Evolutionary conservation across 2,888 invertebrate genomes (phyloP).

Genomic region (Noctua janthina): DNA sequence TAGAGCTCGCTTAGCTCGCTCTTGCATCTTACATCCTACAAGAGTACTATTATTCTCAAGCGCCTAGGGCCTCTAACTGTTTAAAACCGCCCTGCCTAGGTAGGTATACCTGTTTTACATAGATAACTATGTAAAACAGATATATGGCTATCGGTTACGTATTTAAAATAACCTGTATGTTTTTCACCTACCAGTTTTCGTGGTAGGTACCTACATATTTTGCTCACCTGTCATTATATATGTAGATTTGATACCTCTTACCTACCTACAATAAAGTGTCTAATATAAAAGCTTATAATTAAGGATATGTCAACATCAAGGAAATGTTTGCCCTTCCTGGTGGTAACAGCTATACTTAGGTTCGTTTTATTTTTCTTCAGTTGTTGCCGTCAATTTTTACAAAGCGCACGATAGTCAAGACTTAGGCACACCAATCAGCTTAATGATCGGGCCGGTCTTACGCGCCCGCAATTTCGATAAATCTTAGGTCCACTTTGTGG

Average conservation of each 20-base stretch:
- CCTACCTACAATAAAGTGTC: neutral
- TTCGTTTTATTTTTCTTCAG: neutral
- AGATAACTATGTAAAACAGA: neutral
- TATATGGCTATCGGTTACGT: constrained; percentile 1
- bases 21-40: too few species aligned
- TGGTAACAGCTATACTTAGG: neutral
- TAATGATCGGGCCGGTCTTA: neutral
- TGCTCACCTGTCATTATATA: neutral
- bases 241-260: constrained; percentile 8
- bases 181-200: neutral
- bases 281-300: too few species aligned
- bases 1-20: too few species aligned
- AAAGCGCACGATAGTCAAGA: neutral
- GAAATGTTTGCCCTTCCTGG: neutral
- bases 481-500: too few species aligned
- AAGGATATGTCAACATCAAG: too few species aligned
- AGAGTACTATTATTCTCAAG: too few species aligned
- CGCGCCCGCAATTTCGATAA: too few species aligned
- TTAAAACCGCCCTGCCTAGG: neutral
- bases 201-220: neutral
- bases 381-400: neutral
- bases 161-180: constrained; percentile 23
- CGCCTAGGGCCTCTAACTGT: too few species aligned
- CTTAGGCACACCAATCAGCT: neutral
- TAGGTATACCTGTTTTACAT: constrained; percentile 1